Evolutionary conservation across 1,140 invertebrate genomes (phyloP).

Genomic region (Zaprionus africanus): DNA sequence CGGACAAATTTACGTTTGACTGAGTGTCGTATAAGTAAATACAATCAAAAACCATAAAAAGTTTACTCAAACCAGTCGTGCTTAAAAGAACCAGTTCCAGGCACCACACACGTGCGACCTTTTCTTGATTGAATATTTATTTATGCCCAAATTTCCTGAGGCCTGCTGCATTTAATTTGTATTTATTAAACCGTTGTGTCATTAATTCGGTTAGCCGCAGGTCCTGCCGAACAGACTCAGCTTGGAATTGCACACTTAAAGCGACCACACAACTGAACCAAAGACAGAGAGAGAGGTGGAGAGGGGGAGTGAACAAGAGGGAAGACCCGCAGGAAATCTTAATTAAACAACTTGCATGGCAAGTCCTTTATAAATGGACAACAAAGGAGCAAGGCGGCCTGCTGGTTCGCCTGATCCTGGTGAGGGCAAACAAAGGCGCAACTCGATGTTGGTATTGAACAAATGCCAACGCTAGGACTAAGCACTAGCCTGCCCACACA

Average conservation of each 20-base stretch:
- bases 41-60: neutral
- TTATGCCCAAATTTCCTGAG: constrained; percentile 27
- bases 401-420: neutral
- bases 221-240: neutral
- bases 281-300: constrained; percentile 10
- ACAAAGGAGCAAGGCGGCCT: constrained; percentile 30
- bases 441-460: constrained; percentile 58
- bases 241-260: constrained; percentile 35
- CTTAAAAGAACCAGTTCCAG: neutral
- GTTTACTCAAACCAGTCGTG: neutral
- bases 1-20: neutral
- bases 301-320: constrained; percentile 32
- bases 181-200: constrained; percentile 40
- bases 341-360: constrained; percentile 77
- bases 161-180: constrained; percentile 28
- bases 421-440: constrained; percentile 30
- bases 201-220: constrained; percentile 57
- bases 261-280: neutral
- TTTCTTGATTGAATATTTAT: constrained; percentile 43
- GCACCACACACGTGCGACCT: neutral
- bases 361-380: constrained; percentile 69
- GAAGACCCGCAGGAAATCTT: constrained; percentile 73
- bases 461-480: constrained; percentile 48
- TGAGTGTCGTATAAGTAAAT: neutral
- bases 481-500: constrained; percentile 19